Conservation (phyloP, 2,888 invertebrate species). For the Polydrusus tereticollis region DNA sequence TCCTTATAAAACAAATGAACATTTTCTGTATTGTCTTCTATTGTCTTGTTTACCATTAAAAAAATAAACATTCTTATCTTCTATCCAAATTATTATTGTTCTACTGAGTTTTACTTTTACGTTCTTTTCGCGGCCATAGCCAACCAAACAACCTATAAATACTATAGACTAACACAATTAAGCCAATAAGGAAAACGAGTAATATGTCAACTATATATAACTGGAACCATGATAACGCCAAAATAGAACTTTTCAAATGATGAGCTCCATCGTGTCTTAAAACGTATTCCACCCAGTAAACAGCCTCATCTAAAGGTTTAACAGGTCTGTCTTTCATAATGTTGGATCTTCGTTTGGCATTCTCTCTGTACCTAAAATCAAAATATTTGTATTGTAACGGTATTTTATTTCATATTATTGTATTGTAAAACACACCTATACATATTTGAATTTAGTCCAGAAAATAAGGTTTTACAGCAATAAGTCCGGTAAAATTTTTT, state of each 20-base stretch:
- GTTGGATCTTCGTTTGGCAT: constrained; percentile 51
- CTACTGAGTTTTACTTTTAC: neutral
- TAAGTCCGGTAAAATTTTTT: too few relatives aligned
- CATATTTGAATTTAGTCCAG: too few relatives aligned
- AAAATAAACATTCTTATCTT: too few relatives aligned
- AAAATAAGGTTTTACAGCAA: too few relatives aligned
- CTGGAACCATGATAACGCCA: constrained; percentile 24
- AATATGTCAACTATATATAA: constrained; percentile 26
- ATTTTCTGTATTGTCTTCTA: too few relatives aligned
- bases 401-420: too few relatives aligned
- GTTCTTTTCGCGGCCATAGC: too few relatives aligned
- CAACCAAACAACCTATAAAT: neutral
- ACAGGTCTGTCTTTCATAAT: constrained; percentile 54
- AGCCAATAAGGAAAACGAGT: neutral
- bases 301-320: constrained; percentile 54
- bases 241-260: constrained; percentile 46
- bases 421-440: too few relatives aligned
- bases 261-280: constrained; percentile 56
- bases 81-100: too few relatives aligned
- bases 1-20: too few relatives aligned
- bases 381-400: neutral
- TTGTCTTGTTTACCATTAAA: too few relatives aligned
- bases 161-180: neutral
- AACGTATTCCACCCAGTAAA: constrained; percentile 58
- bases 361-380: constrained; percentile 52